These are phyloP conservation scores for Phaonia tiefii DNA, from an alignment of 2,888 invertebrate species.

Conservation along the genomic window DNA sequence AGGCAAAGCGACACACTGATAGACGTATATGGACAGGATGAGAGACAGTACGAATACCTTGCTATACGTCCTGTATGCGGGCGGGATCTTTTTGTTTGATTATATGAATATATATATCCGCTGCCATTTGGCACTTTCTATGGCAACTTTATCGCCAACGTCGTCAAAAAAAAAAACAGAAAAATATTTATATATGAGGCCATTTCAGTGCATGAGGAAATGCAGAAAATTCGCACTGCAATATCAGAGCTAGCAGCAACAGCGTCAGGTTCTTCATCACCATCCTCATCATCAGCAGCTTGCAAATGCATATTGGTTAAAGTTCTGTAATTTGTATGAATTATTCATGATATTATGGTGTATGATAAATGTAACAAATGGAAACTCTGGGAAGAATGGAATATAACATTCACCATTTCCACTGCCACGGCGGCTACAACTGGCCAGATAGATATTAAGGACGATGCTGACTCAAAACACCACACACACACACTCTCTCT, in stretches of 20 bases:
- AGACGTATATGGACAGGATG: background rate
- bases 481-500: background rate
- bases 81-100: background rate
- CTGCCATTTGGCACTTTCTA: background rate
- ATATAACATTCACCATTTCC: background rate
- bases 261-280: background rate
- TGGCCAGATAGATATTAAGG: conserved; percentile 4
- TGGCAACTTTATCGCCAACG: background rate
- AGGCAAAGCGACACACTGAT: background rate
- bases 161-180: background rate
- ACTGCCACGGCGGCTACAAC: background rate
- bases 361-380: conserved; percentile 65
- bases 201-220: background rate
- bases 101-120: too few species aligned
- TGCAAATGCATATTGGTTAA: conserved; percentile 40
- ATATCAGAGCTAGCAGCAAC: background rate
- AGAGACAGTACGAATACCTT: background rate
- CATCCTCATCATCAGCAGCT: conserved; percentile 17
- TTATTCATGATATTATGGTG: conserved; percentile 68
- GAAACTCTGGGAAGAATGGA: conserved; percentile 8
- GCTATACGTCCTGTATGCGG: background rate
- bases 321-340: conserved; percentile 66
- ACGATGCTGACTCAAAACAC: too few species aligned
- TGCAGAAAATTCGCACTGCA: background rate
- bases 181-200: background rate